Conservation (phyloP, 2,113 vertebrate genomes). For the Syngnathus floridae region DNA sequence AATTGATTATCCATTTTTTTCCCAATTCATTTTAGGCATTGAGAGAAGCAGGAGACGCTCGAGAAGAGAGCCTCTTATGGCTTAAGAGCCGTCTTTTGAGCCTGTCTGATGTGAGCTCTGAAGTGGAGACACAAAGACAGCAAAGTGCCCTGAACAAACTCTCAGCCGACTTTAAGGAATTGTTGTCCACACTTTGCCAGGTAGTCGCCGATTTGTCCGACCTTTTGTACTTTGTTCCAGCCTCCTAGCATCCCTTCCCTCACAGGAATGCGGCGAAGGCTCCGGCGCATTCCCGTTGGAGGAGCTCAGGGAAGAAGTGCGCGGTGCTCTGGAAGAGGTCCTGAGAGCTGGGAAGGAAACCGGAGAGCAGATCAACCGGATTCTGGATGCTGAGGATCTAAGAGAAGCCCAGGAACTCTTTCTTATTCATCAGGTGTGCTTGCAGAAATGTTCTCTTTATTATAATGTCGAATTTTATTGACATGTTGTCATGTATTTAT, state of each 20-base stretch:
- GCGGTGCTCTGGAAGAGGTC: constrained; percentile 75
- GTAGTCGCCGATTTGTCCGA: constrained; percentile 50
- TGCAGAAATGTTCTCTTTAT: background rate
- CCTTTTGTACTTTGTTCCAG: background rate
- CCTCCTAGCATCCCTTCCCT: background rate
- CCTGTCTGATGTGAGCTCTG: constrained; percentile 76
- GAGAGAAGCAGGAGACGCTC: constrained; percentile 64
- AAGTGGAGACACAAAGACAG: constrained; percentile 76
- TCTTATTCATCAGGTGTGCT: constrained; percentile 82
- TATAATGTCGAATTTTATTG: too few species aligned
- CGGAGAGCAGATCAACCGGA: constrained; percentile 74
- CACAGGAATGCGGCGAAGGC: constrained; percentile 76
- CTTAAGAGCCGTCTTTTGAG: constrained; percentile 76
- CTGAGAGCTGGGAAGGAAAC: constrained; percentile 74
- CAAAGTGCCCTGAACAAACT: constrained; percentile 75
- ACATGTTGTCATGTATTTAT: background rate
- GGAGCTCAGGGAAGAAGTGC: constrained; percentile 78
- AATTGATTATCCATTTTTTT: background rate
- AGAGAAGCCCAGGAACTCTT: constrained; percentile 83
- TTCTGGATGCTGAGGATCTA: constrained; percentile 78
- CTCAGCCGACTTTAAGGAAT: constrained; percentile 73
- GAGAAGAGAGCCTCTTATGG: constrained; percentile 79
- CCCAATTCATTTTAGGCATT: constrained; percentile 64
- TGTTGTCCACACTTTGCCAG: constrained; percentile 76
- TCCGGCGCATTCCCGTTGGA: constrained; percentile 74